Evolutionary conservation across 35 echinoderm and acorn worm genomes (phyloP).

Genomic region (Eucidaris tribuloides): DNA sequence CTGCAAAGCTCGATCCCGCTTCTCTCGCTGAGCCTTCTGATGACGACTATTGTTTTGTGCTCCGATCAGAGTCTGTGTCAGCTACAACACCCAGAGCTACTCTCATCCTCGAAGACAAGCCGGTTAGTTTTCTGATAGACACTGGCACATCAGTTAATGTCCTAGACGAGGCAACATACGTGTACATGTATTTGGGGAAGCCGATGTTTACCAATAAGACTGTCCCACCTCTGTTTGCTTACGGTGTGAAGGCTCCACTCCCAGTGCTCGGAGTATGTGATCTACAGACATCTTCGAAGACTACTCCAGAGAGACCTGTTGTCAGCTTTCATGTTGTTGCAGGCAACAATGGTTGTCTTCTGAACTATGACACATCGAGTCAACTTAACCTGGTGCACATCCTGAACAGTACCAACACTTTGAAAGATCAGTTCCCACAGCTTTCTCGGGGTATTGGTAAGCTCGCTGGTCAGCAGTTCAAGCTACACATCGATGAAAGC

Average conservation of each 20-base stretch:
- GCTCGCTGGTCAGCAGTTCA: constrained; percentile 15
- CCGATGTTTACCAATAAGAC: not conserved
- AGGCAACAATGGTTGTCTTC: not conserved
- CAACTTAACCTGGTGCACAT: constrained; percentile 32
- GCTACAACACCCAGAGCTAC: not conserved
- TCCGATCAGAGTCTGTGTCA: constrained; percentile 1
- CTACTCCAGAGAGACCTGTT: not conserved
- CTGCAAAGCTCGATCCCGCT: no score
- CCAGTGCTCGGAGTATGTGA: not conserved
- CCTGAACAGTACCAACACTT: not conserved
- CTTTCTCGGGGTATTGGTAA: constrained; percentile 29
- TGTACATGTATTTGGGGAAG: not conserved
- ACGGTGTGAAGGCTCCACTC: not conserved
- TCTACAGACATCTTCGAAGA: not conserved
- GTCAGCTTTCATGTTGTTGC: not conserved
- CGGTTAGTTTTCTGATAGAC: constrained; percentile 5
- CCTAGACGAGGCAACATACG: not conserved
- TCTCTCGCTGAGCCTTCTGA: no score
- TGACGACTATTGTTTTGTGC: no score
- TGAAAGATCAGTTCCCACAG: not conserved
- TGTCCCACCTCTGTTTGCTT: not conserved
- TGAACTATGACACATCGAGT: constrained; percentile 11
- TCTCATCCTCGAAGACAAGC: not conserved
- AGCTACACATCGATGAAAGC: constrained; percentile 40
- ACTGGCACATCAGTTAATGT: constrained; percentile 24